Evolutionary conservation across 2,797 vertebrate genomes (phyloP), one percentile per base, ranked within the genome.

Genomic region (Thaleichthys pacificus): DNA sequence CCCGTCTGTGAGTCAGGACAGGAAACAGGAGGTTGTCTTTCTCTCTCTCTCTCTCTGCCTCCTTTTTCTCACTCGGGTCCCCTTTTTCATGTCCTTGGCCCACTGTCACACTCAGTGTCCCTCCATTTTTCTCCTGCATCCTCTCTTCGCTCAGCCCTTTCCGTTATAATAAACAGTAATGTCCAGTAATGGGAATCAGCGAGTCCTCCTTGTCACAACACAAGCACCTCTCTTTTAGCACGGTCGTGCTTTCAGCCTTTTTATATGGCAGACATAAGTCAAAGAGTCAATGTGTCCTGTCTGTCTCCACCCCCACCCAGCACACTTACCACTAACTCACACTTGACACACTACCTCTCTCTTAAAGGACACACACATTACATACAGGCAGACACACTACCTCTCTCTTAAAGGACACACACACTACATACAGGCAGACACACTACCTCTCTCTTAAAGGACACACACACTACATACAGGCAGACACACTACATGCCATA

Each of bases 191-290:
- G 70, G 69, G 70, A 77, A 78, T 67, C 38, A 21, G 17, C 47
- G 64, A 70, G 80, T 83, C 78, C 67, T 76, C 71, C 30, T 38
- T 76, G 77, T 80, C 83, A 87, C 69, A 84, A 66, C 80, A 65
- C 61, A 78, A 77, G 68, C 76, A 65, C 78, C 69, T 80, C 73
- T 78, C 70, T 71, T 71, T 80, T 68, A 26, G 61, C 49, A 38
- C 75, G 68, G 69, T 71, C 32, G 70, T 61, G 82, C 82, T 72
- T 74, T 67, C 57, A 47, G 75, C 69, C 79, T 57, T 14, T 35
- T 75, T 87, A 87, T 86, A 88, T 87, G 69, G 5, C 75, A 68
- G 14, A 74, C 81, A 74, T 84, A 85, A 87, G 82, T 88, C 86
- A 81, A 70, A 8, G 71, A 78, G 80, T 80, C 82, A 64, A 66